A percentile compares a stretch with the other conserved stretches of the same genome.
These are phyloP conservation scores for Drosophila miranda DNA, from an alignment of 1,140 invertebrate species.

Conservation along the genomic window DNA sequence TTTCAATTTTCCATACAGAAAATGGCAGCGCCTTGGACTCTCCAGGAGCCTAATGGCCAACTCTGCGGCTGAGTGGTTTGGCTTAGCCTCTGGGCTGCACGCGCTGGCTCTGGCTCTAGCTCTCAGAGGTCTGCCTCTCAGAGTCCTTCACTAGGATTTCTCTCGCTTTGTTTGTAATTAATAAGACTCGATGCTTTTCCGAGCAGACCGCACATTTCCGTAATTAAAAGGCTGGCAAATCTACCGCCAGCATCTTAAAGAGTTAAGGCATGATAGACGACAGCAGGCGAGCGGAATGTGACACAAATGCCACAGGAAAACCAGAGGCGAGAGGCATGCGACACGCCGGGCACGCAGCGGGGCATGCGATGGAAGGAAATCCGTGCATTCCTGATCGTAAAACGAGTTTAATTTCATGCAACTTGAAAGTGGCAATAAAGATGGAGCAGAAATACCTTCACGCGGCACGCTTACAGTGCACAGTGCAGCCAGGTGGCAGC, in stretches of 20 bases:
- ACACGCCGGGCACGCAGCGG: no score
- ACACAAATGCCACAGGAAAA: no score
- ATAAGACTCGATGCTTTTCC: slow-evolving; percentile 60
- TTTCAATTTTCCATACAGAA: slow-evolving; percentile 21
- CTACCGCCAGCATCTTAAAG: slow-evolving; percentile 44
- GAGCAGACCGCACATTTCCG: slow-evolving; percentile 67
- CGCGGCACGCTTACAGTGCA: slow-evolving; percentile 44
- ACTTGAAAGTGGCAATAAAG: slow-evolving; percentile 76
- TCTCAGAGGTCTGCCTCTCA: no score
- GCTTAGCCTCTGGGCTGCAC: slow-evolving; percentile 31
- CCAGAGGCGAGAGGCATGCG: neutral
- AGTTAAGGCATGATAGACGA: slow-evolving; percentile 42
- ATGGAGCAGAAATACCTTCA: slow-evolving; percentile 59
- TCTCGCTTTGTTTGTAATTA: slow-evolving; percentile 57
- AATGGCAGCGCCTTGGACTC: slow-evolving; percentile 24
- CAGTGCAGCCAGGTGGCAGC: slow-evolving; percentile 41
- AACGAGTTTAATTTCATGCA: slow-evolving; percentile 74
- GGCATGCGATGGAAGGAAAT: slow-evolving; percentile 5
- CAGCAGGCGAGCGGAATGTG: neutral
- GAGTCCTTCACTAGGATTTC: slow-evolving; percentile 45
- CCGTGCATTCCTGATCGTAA: slow-evolving; percentile 68
- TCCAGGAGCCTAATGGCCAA: slow-evolving; percentile 56
- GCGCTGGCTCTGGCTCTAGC: slow-evolving; percentile 5
- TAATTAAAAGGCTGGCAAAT: slow-evolving; percentile 62
- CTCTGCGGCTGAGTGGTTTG: slow-evolving; percentile 44